Evolutionary conservation across 2,888 invertebrate genomes (phyloP).

Genomic region (Dryobota labecula): DNA sequence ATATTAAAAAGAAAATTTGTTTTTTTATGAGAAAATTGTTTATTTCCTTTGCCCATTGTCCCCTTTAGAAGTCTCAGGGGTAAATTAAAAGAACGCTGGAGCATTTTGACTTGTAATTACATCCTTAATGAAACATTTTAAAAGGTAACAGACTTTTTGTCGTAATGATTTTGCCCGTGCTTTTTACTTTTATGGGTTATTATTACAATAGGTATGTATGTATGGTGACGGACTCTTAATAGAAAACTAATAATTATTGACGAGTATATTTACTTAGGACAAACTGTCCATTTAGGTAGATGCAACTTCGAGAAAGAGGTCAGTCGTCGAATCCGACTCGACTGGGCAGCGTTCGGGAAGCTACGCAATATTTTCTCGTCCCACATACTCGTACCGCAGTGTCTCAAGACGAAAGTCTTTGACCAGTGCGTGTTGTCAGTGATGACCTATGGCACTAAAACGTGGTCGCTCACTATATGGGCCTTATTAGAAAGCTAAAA

Average conservation of each 20-base stretch:
- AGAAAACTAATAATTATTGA: background rate
- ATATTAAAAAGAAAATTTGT: constrained; percentile 39
- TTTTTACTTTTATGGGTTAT: background rate
- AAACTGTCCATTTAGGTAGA: no score
- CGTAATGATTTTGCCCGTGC: constrained; percentile 44
- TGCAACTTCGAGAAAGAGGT: no score
- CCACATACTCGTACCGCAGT: no score
- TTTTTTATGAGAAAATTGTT: constrained; percentile 66
- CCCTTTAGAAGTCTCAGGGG: constrained; percentile 60
- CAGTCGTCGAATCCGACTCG: no score
- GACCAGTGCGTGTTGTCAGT: no score
- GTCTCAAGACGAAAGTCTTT: no score
- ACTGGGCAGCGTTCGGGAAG: no score
- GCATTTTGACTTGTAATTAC: constrained; percentile 76
- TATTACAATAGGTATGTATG: background rate
- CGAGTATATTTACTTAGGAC: no score
- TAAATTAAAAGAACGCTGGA: constrained; percentile 70
- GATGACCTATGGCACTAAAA: no score
- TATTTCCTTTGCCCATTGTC: constrained; percentile 67
- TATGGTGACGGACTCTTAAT: background rate
- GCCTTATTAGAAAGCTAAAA: no score
- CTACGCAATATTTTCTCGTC: no score
- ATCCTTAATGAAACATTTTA: constrained; percentile 76
- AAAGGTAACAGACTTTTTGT: constrained; percentile 68
- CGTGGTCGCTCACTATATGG: no score